Evolutionary conservation across 2,888 invertebrate species (phyloP).

Genomic region (Pristionchus maxplancki): DNA sequence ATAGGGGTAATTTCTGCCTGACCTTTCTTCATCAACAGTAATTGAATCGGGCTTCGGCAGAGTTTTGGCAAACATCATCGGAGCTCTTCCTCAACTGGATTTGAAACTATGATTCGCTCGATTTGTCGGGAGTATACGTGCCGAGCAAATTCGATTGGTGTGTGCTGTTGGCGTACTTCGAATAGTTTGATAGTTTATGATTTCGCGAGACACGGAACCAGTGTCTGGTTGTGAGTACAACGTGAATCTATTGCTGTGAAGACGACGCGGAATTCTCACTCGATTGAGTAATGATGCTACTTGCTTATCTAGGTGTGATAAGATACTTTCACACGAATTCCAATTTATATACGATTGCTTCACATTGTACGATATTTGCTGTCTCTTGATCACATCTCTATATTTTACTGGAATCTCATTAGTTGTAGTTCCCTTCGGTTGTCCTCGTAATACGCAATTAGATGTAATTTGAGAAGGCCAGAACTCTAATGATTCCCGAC

Average conservation of each 20-base stretch:
- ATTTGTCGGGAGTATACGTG: not conserved
- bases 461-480: not conserved
- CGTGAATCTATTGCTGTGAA: no score
- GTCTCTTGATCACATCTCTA: not conserved
- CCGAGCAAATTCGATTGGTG: not conserved
- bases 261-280: not conserved
- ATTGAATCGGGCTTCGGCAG: not conserved
- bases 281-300: not conserved
- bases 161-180: not conserved
- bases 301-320: not conserved
- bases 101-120: not conserved
- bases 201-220: not conserved
- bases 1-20: not conserved
- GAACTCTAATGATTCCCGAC: not conserved
- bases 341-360: not conserved
- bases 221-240: no score
- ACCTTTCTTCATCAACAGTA: conserved; percentile 4
- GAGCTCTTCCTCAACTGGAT: not conserved
- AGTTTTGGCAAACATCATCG: not conserved
- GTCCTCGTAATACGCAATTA: not conserved
- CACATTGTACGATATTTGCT: not conserved
- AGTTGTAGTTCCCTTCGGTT: not conserved
- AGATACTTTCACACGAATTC: no score
- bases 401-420: not conserved
- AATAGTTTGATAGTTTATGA: not conserved